Evolutionary conservation across 2,888 invertebrate species (phyloP).

Genomic region (Morpho deidamia): DNA sequence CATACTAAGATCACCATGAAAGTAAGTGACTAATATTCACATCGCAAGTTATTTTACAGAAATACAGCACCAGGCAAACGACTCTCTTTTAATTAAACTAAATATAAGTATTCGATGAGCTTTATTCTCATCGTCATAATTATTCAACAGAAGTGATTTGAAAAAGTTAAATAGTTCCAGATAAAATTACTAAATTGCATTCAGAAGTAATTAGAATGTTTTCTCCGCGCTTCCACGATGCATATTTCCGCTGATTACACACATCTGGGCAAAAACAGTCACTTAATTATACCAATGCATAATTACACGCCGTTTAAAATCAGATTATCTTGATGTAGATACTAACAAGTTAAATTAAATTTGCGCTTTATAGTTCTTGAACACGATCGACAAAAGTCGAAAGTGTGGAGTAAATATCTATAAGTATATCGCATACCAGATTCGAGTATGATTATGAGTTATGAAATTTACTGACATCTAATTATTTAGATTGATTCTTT

Average conservation of each 20-base stretch:
- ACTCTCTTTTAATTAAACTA: too few relatives aligned
- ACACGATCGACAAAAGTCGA: not conserved
- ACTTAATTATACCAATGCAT: not conserved
- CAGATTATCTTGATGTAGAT: not conserved
- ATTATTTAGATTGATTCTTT: too few relatives aligned
- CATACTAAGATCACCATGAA: too few relatives aligned
- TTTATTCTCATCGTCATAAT: too few relatives aligned
- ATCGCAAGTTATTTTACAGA: too few relatives aligned
- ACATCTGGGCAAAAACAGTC: not conserved
- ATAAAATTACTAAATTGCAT: not conserved
- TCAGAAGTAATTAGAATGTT: conserved; percentile 1
- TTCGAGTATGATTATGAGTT: too few relatives aligned
- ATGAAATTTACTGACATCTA: too few relatives aligned
- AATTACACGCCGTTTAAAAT: not conserved
- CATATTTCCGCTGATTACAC: conserved; percentile 4
- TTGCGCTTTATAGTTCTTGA: not conserved
- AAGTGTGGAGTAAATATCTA: not conserved
- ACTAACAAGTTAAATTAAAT: not conserved
- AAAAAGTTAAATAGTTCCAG: not conserved
- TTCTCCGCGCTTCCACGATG: conserved; percentile 7
- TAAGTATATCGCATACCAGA: too few relatives aligned
- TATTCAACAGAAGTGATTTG: too few relatives aligned
- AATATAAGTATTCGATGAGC: too few relatives aligned
- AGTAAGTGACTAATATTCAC: too few relatives aligned
- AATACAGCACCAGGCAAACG: too few relatives aligned